Base-by-base conservation (phyloP, 2,113 vertebrate genomes). In the Hippolais icterina region DNA sequence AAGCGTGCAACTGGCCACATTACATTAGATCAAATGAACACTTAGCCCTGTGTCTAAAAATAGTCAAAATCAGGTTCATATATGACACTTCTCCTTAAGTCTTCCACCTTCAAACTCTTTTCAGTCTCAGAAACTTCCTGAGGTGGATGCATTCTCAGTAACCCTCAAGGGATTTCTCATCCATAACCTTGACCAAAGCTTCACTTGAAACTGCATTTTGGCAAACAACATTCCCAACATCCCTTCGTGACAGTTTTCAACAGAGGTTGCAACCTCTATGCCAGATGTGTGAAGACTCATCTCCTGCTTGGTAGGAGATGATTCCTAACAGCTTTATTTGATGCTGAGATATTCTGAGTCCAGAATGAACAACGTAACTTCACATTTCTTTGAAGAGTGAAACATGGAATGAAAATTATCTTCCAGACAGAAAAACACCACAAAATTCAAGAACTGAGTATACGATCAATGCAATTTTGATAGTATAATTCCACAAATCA, bases 341-440 rank as follows among this genome's bases (percentile, higher is more conserved):
- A 82, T 68, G 17, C 5, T 46, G 28, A 10, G 10, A 35, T 74
- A 79, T 16, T 75, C 75, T 49, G 12, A 77, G 24, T 33, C 33
- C 37, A 25, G 10, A 82, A 82, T 25, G 15, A 75, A 27, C 35
- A 37, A 47, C 14, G 41, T 12, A 53, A 41, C 31, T 57, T 53
- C 22, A 31, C 9, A 11, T 64, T 87, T 57, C 41, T 83, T 78
- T n/a, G 22, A 82, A 91, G 70, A 19, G 31, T 54, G 28, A 89
- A 72, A 69, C 2, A 5, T 24, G 20, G 21, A 47, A 27, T 0
- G 0, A 72, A 85, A 41, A 52, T 4, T 46, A 56, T 25, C 21
- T 78, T 80, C 50, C 42, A 81, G 42, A 41, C 5, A 61, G 24
- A 63, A 79, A 86, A 65, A 44, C 10, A 2, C 2, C 10, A 39